Base-by-base conservation (phyloP, 2,113 vertebrate genomes). In the Meleagris gallopavo region DNA sequence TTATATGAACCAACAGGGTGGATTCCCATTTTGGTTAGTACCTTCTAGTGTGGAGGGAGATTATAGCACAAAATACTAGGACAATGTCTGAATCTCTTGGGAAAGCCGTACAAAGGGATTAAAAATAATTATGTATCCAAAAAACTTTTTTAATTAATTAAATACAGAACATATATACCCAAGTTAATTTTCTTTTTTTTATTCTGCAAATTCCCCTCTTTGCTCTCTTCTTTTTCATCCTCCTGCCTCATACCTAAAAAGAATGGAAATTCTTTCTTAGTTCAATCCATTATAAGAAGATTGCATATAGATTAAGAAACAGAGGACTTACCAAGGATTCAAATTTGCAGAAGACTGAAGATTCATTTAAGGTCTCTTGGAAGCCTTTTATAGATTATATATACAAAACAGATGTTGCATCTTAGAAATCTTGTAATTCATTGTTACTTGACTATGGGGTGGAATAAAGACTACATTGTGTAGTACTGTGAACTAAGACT, bases 401-500 rank as follows among this genome's bases (percentile, higher is more conserved):
- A 94, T 78, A 60, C 62, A 85, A 91, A 96, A 1, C 90, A 96
- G 94, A 96, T 93, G 89, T 48, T 94, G 21, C 32, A 58, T 88
- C 76, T 91, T 72, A 72, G 69, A 55, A 93, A 93, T 83, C 74
- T 12, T 66, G 24, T 46, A 69, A 80, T 89, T 78, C 69, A 78
- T 96, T 95, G 65, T 91, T 88, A 70, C 22, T 96, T 75, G 48
- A 92, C 41, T 89, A 2, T n/a, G n/a, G 57, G 40, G 19, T 83
- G 36, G 80, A 48, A 81, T 48, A 81, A 89, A 86, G 72, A 83
- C 43, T 74, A 24, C 13, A 13, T 74, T 88, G 77, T 90, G 77
- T 38, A 67, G 79, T 58, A 54, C 58, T 94, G 67, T 90, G 76
- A 70, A 69, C 27, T 10, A 45, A 69, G 41, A 41, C 16, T 27